Evolutionary conservation across 2,113 vertebrate species (phyloP).

Genomic region (Oreochromis spilurus): DNA sequence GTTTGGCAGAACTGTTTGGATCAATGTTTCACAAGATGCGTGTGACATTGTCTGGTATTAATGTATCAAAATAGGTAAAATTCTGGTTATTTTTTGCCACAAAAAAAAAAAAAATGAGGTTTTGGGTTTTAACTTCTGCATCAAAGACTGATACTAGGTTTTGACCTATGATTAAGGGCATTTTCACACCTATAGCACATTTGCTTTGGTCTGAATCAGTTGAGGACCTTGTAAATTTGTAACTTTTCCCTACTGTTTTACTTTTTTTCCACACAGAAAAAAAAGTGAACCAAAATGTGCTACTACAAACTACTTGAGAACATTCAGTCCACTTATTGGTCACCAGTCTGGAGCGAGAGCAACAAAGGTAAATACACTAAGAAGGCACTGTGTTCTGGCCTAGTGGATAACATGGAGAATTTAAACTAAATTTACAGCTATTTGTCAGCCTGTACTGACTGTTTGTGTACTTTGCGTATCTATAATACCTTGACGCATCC

Average conservation of each 20-base stretch:
- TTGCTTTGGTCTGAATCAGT: neutral
- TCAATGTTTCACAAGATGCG: neutral
- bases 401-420: neutral
- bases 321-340: neutral
- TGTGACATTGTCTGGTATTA: neutral
- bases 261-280: neutral
- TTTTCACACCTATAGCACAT: neutral
- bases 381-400: rapidly evolving
- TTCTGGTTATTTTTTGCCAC: neutral
- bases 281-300: neutral
- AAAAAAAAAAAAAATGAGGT: neutral
- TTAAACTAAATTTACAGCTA: neutral
- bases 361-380: neutral
- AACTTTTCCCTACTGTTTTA: neutral
- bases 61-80: neutral
- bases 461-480: neutral
- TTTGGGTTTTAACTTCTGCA: neutral
- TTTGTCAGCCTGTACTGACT: neutral
- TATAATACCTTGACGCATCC: neutral
- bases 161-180: neutral
- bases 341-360: rapidly evolving
- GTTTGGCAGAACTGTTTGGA: neutral
- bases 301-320: neutral
- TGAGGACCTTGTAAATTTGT: neutral
- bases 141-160: neutral